Percentiles rank a stretch among this genome's conserved stretches.
Evolutionary conservation across 2,797 vertebrate genomes (phyloP).

Genomic region (Arrhamphus sclerolepis): DNA sequence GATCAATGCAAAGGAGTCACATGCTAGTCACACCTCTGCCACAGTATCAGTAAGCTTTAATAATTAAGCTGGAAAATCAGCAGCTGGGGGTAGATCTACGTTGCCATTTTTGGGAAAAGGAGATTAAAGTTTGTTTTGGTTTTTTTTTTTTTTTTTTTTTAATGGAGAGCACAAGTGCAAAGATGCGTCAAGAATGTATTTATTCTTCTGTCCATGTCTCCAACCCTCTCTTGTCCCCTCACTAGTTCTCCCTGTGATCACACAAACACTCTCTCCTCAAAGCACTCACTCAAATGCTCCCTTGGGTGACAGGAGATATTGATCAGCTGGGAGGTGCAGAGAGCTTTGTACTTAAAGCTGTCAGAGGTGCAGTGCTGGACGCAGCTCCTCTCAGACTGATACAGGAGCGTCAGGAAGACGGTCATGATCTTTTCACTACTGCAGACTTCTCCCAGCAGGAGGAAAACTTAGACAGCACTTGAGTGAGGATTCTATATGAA

Average conservation of each 20-base stretch:
- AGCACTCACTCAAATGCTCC: constrained; percentile 5
- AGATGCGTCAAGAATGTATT: not conserved
- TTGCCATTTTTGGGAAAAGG: constrained; percentile 27
- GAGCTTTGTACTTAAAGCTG: constrained; percentile 15
- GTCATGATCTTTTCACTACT: too few species aligned
- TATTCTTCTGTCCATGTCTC: too few species aligned
- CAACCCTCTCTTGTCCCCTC: not conserved
- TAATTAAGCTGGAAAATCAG: constrained; percentile 46
- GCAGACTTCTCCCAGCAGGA: too few species aligned
- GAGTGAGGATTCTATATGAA: too few species aligned
- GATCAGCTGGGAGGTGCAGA: constrained; percentile 36
- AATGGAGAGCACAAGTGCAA: not conserved
- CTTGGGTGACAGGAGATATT: constrained; percentile 36
- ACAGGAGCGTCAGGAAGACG: too few species aligned
- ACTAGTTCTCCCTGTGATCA: constrained; percentile 12
- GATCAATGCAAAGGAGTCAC: constrained; percentile 46
- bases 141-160: too few species aligned
- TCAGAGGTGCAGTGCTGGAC: constrained; percentile 1
- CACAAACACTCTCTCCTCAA: constrained; percentile 3
- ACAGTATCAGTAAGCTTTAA: constrained; percentile 42
- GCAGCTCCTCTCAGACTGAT: too few species aligned
- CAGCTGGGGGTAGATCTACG: constrained; percentile 9
- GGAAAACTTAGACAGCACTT: too few species aligned
- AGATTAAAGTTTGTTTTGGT: constrained; percentile 25
- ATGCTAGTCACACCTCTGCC: constrained; percentile 52